A percentile compares a stretch with the other conserved stretches of the same genome.
Evolutionary conservation across 2,888 invertebrate species (phyloP).

Genomic region (Ophion slaviceki): DNA sequence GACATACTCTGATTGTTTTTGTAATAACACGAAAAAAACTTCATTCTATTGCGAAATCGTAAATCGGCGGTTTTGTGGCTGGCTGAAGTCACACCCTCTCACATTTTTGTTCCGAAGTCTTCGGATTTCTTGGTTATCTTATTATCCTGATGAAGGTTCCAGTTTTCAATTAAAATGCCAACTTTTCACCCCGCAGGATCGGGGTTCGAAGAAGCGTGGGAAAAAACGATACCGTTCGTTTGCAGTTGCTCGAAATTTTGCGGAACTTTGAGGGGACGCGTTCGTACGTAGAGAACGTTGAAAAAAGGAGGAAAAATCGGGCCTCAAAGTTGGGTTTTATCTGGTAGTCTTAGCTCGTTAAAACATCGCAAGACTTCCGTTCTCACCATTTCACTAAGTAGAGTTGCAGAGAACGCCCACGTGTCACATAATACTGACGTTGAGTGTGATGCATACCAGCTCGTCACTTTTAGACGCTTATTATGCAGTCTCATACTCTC

Average conservation of each 20-base stretch:
- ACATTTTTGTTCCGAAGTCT: not conserved
- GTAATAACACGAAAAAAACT: not conserved
- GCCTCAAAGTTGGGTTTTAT: not conserved
- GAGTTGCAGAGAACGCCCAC: conserved; percentile 59
- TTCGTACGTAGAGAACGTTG: not conserved
- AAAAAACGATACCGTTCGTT: no score
- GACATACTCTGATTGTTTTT: not conserved
- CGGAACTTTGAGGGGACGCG: not conserved
- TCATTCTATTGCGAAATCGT: not conserved
- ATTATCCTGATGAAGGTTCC: not conserved
- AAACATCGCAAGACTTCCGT: conserved; percentile 43
- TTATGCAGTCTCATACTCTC: conserved; percentile 46
- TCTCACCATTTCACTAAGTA: conserved; percentile 28
- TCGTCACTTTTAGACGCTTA: conserved; percentile 59
- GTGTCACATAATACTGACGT: conserved; percentile 57
- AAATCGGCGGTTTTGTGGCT: no score
- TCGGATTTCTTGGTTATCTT: not conserved
- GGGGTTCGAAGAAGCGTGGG: not conserved
- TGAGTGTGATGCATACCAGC: conserved; percentile 58
- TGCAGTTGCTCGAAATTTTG: no score
- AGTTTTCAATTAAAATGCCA: not conserved
- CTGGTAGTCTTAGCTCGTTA: not conserved
- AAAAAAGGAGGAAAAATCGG: not conserved
- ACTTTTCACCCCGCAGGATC: not conserved
- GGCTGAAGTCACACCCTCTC: no score